Percentiles rank a stretch among this genome's conserved stretches.
phyloP scores from a whole-genome alignment of 2,113 vertebrate species.

The Lonchura striata region DNA sequence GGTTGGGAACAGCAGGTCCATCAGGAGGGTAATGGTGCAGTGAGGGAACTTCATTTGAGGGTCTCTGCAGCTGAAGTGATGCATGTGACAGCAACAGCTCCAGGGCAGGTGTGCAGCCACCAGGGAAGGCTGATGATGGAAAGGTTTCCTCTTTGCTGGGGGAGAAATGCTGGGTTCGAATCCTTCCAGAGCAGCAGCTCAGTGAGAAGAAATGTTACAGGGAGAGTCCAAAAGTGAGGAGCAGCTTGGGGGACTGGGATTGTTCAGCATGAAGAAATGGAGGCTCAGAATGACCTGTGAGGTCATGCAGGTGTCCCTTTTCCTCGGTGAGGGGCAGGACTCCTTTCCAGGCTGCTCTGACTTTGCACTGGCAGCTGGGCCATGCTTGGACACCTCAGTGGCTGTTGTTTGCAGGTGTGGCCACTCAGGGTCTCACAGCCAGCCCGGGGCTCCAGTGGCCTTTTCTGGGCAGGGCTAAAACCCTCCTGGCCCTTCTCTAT shows the following conservation, averaged over 20 bases:
- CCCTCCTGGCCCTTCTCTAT: not conserved
- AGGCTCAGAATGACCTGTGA: not conserved
- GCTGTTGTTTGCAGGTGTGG: too few species aligned
- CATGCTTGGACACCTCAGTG: rapidly evolving
- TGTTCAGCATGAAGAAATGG: not conserved
- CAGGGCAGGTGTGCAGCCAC: not conserved
- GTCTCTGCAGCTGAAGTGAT: not conserved
- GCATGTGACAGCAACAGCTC: not conserved
- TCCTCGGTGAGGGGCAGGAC: not conserved
- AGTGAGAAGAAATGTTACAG: not conserved
- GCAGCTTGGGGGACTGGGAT: not conserved
- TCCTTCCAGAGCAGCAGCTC: not conserved
- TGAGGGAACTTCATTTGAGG: not conserved
- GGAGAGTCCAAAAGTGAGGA: not conserved
- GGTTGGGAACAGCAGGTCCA: not conserved
- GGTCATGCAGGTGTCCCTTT: not conserved
- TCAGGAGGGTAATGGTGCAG: conserved; percentile 31
- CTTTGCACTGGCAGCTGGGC: not conserved
- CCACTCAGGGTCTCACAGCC: not conserved
- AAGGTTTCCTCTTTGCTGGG: not conserved
- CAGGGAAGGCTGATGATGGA: not conserved
- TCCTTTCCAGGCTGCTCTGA: not conserved
- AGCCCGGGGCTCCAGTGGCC: not conserved
- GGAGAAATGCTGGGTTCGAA: not conserved
- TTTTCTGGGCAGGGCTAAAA: not conserved